phyloP scores from a whole-genome alignment of 2,888 invertebrate genomes.

The Arrhopalites spinosus region DNA sequence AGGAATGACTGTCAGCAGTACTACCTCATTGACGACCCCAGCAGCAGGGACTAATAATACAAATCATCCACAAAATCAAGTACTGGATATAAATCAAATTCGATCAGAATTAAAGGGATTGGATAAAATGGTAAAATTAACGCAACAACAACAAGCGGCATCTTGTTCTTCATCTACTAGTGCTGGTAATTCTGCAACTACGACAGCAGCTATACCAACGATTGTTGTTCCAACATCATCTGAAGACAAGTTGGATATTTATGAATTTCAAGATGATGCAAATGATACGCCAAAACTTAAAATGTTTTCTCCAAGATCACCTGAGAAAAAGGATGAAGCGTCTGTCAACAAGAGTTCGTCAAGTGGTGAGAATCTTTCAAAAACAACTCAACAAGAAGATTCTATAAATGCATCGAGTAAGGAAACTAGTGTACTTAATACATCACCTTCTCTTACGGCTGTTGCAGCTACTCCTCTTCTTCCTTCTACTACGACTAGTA shows the following conservation, averaged over 20 bases:
- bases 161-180: not conserved
- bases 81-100: slow-evolving; percentile 83
- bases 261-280: slow-evolving; percentile 53
- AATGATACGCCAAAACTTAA: slow-evolving; percentile 51
- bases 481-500: not conserved
- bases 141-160: not conserved
- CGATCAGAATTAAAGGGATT: slow-evolving; percentile 82
- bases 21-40: not conserved
- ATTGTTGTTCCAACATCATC: not conserved
- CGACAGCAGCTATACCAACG: not conserved
- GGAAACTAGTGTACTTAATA: not conserved
- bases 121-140: slow-evolving; percentile 63
- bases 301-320: slow-evolving; percentile 52
- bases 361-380: slow-evolving; percentile 3
- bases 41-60: not conserved
- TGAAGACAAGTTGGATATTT: slow-evolving; percentile 51
- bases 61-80: slow-evolving; percentile 58
- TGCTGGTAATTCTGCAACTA: not conserved
- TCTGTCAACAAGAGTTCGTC: not conserved
- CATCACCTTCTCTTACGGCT: not conserved
- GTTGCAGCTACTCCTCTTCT: not conserved
- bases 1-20: not conserved
- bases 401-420: not conserved
- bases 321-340: slow-evolving; percentile 49
- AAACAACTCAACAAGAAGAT: not conserved